A percentile compares a stretch with the other conserved stretches of the same genome.
phyloP scores from a whole-genome alignment of 2,113 vertebrate genomes.

The Brachyhypopomus occidentalis region DNA sequence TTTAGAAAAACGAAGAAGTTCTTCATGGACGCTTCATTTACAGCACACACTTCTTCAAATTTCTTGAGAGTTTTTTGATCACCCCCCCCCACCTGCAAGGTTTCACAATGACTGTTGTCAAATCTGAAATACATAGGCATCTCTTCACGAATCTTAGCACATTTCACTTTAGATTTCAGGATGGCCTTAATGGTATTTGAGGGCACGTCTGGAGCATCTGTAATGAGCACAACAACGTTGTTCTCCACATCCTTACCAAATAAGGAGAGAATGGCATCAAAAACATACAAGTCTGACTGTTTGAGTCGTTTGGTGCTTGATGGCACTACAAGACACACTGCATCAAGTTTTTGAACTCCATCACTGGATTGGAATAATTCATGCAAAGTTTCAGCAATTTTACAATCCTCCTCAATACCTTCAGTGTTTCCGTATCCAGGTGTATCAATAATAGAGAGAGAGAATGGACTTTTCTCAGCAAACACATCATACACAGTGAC shows the following conservation, averaged over 20 bases:
- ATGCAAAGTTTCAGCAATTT: constrained; percentile 10
- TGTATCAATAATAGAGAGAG: constrained; percentile 37
- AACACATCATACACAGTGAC: constrained; percentile 56
- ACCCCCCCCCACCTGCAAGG: neutral
- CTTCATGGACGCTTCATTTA: neutral
- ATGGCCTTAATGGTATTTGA: neutral
- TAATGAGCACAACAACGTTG: constrained; percentile 20
- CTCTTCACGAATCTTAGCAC: neutral
- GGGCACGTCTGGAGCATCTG: neutral
- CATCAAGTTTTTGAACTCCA: constrained; percentile 22
- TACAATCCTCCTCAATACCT: constrained; percentile 2
- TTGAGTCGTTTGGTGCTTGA: neutral
- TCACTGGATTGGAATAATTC: constrained; percentile 1
- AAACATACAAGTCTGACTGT: neutral
- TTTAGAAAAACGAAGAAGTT: neutral
- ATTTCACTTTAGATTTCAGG: neutral
- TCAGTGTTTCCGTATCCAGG: too few relatives aligned
- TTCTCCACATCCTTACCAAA: constrained; percentile 34
- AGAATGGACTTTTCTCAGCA: neutral
- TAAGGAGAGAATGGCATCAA: too few relatives aligned
- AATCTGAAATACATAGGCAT: constrained; percentile 16
- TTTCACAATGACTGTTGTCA: constrained; percentile 34
- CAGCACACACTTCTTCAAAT: constrained; percentile 11
- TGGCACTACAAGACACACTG: constrained; percentile 34
- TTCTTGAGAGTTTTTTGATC: neutral